phyloP scores from a whole-genome alignment of 2,113 vertebrate species.

The Coreoperca whiteheadi region DNA sequence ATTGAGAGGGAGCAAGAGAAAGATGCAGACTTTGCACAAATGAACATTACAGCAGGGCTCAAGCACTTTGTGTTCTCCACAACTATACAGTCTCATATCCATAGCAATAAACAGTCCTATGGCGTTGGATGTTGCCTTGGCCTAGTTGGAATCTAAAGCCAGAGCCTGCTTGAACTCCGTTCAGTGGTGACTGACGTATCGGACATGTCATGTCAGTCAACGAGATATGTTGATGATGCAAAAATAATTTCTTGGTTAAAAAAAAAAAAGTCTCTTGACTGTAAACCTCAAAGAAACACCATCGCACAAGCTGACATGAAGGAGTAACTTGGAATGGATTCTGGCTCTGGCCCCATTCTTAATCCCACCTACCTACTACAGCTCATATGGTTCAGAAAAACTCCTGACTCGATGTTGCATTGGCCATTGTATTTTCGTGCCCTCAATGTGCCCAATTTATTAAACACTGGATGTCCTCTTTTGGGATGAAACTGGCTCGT shows the following conservation, averaged over 20 bases:
- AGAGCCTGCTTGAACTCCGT: background rate
- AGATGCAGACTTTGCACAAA: conserved; percentile 1
- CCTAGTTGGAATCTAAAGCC: background rate
- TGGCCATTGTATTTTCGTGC: background rate
- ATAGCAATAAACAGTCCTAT: background rate
- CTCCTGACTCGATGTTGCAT: background rate
- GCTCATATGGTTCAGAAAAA: background rate
- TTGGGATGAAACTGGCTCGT: background rate
- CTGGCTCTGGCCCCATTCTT: no score
- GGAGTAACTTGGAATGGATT: background rate
- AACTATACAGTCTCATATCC: background rate
- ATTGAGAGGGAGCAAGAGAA: background rate
- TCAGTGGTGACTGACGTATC: background rate
- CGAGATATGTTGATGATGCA: background rate
- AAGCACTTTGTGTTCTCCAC: background rate
- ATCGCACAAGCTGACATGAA: background rate
- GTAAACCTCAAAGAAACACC: background rate
- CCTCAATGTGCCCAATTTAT: background rate
- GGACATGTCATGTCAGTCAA: background rate
- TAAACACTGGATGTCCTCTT: background rate
- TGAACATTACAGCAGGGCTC: background rate
- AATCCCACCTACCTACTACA: no score
- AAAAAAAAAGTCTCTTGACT: background rate
- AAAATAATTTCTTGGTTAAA: background rate
- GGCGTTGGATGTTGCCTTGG: background rate